These are phyloP conservation scores for Strix uralensis DNA, from an alignment of 2,113 vertebrate species.

Conservation along the genomic window DNA sequence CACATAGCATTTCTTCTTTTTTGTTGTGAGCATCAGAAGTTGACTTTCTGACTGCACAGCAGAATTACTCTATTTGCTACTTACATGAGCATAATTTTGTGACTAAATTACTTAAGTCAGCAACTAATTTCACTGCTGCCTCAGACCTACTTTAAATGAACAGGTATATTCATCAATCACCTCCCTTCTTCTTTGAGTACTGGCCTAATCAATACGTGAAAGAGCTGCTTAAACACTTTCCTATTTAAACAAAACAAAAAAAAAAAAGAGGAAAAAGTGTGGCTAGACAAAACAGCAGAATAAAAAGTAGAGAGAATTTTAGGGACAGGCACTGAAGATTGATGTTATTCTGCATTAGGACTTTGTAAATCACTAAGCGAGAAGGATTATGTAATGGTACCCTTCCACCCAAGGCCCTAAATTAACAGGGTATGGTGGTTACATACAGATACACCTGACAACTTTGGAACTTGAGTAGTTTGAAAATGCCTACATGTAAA, in stretches of 20 bases:
- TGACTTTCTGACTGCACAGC: constrained; percentile 47
- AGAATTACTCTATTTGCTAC: constrained; percentile 33
- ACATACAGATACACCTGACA: neutral
- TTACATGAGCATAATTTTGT: constrained; percentile 45
- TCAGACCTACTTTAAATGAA: constrained; percentile 47
- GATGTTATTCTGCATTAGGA: neutral
- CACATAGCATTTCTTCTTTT: neutral
- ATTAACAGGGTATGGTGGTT: neutral
- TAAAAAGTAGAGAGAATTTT: neutral
- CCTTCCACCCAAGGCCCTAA: neutral
- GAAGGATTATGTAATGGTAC: neutral
- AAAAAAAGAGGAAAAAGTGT: neutral
- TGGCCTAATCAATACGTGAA: constrained; percentile 12
- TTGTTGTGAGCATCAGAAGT: neutral
- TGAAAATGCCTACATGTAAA: neutral
- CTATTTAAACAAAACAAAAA: neutral
- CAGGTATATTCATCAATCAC: constrained; percentile 60
- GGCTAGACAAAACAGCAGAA: neutral
- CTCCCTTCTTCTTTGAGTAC: neutral
- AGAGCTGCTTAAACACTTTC: constrained; percentile 33
- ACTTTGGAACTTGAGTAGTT: neutral
- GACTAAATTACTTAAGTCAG: constrained; percentile 52
- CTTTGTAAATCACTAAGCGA: neutral
- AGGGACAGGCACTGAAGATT: neutral
- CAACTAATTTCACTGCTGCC: constrained; percentile 48